Evolutionary conservation across 2,888 invertebrate species (phyloP), one percentile per base, ranked within the genome.

Genomic region (Ectropis crepuscularia): DNA sequence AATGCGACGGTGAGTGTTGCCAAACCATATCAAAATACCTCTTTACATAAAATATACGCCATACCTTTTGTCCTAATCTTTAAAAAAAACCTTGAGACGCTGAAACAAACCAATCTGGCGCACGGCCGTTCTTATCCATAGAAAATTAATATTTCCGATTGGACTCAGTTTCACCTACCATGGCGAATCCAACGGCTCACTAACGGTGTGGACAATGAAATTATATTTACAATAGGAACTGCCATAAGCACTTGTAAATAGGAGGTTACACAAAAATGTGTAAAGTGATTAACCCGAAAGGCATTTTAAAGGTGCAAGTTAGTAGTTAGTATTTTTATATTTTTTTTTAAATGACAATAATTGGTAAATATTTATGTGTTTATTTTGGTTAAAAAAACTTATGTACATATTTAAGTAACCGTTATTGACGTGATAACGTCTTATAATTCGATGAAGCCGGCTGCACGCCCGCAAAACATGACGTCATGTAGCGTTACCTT

Each of bases 161-260:
- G 64, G 81, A 55, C 70, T 73, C 80, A 81, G 81, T 86, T 85
- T 86, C 83, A 80, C 80, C 65, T 67, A 61, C 63, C 69, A 67
- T 65, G 46, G 51, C 36, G 39, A 60, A 47, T 61, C 28, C n/a
- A 9, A 38, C 47, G 42, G 49, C 38, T 55, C 36, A 55, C 12
- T 45, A 50, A 37, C 45, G 16, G 50, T 54, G 61, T 55, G 60
- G 53, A 57, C 62, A 62, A 62, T 62, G 36, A 28, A 51, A 55
- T 61, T 49, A 49, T 41, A 49, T 50, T 51, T 11, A 50, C 57
- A 48, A 62, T 53, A 53, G 57, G 39, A 2, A n/a, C 28, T 49
- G 38, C 36, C 36, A 42, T 51, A 51, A 51, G 41, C 16, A 50
- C 8, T 39, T 41, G 28, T 45, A 12, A 54, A 54, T 47, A 57